phyloP scores from a whole-genome alignment of 2,797 vertebrate species.

The Microhierax caerulescens region DNA sequence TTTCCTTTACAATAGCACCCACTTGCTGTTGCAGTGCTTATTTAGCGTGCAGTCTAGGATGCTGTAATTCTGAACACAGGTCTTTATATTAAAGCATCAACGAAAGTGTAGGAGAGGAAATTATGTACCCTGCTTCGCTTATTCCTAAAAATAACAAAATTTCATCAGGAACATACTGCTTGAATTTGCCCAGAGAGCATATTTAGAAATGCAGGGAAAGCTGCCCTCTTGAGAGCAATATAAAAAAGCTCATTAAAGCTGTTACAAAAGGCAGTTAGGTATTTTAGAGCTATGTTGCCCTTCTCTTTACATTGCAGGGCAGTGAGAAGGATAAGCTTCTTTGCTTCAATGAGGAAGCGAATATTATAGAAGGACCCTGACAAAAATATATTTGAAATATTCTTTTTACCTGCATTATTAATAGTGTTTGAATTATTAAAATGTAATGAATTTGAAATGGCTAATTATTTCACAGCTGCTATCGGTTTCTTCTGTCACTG shows the following conservation, averaged over 20 bases:
- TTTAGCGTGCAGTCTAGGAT: constrained; percentile 8
- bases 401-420: neutral
- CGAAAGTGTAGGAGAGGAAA: constrained; percentile 55
- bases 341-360: neutral
- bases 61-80: constrained; percentile 55
- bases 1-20: constrained; percentile 36
- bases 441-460: neutral
- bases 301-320: neutral
- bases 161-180: constrained; percentile 15
- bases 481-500: neutral
- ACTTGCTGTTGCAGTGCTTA: constrained; percentile 25
- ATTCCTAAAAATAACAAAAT: constrained; percentile 67
- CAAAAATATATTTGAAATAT: neutral
- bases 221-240: constrained; percentile 12
- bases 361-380: neutral
- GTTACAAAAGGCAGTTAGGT: neutral
- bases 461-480: neutral
- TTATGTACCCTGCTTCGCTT: constrained; percentile 34
- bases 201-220: neutral
- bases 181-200: constrained; percentile 19
- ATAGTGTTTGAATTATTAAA: constrained; percentile 22
- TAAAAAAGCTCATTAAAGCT: constrained; percentile 6
- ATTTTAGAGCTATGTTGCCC: neutral
- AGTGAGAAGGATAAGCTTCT: neutral
- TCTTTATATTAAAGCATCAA: constrained; percentile 64